phyloP scores from a whole-genome alignment of 2,888 invertebrate genomes.

The Hypselothyrea guttata region DNA sequence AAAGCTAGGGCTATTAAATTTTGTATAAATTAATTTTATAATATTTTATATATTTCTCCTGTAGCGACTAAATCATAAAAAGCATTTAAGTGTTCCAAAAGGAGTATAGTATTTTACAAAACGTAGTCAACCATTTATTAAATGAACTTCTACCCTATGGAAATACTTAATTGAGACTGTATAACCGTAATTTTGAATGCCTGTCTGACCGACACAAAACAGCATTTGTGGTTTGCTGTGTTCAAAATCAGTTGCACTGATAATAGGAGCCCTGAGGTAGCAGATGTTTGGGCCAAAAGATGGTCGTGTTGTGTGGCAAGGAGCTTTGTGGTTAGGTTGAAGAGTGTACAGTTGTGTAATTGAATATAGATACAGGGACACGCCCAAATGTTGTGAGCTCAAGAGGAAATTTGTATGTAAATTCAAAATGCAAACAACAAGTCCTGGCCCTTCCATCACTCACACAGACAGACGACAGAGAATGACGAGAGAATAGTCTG shows the following conservation, averaged over 20 bases:
- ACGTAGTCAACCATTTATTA: no score
- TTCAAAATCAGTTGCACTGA: slow-evolving; percentile 16
- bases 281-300: slow-evolving; percentile 19
- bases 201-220: no score
- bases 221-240: slow-evolving; percentile 24
- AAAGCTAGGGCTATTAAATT: no score
- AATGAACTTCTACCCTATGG: no score
- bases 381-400: slow-evolving; percentile 32
- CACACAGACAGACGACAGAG: slow-evolving; percentile 35
- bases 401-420: slow-evolving; percentile 48
- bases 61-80: no score
- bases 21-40: no score
- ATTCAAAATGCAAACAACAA: slow-evolving; percentile 65
- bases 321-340: slow-evolving; percentile 42
- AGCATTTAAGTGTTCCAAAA: no score
- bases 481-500: slow-evolving; percentile 3
- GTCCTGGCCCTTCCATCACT: slow-evolving; percentile 68
- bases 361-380: slow-evolving; percentile 57
- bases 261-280: slow-evolving; percentile 4
- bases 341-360: slow-evolving; percentile 41
- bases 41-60: no score
- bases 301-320: slow-evolving; percentile 35
- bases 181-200: no score
- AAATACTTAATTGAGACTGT: no score
- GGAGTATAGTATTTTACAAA: no score